phyloP scores from a whole-genome alignment of 2,113 vertebrate genomes.

The Vicugna pacos region DNA sequence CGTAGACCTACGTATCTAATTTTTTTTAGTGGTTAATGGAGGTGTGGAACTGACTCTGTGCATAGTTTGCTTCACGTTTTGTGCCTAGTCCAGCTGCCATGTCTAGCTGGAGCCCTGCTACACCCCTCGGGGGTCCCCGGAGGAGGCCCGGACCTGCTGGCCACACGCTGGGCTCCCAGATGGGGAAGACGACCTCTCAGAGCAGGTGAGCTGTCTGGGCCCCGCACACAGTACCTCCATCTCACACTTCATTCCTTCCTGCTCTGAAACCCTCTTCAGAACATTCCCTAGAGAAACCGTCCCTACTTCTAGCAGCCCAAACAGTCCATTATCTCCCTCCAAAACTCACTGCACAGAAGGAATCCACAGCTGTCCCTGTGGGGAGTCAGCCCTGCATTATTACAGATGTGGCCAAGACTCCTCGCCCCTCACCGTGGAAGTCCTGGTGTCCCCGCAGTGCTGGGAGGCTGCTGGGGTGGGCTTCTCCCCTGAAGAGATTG shows the following conservation, averaged over 20 bases:
- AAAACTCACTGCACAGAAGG: background rate
- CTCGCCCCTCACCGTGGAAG: background rate
- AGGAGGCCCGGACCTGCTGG: background rate
- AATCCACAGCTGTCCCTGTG: background rate
- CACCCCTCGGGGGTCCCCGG: too few species aligned
- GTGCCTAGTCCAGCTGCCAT: background rate
- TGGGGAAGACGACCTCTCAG: background rate
- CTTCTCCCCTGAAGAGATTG: background rate
- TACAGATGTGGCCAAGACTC: background rate
- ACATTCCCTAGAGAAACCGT: background rate
- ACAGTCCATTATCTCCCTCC: background rate
- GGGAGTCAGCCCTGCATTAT: background rate
- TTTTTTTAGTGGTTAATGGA: background rate
- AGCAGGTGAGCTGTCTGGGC: background rate
- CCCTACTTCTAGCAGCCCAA: background rate
- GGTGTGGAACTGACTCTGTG: background rate
- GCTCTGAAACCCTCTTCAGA: slow-evolving; percentile 30
- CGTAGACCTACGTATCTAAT: background rate
- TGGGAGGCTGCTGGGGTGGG: background rate
- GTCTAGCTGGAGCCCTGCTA: background rate
- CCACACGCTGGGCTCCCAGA: background rate
- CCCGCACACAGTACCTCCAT: too few species aligned
- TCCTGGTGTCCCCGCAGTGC: background rate
- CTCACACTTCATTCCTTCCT: background rate
- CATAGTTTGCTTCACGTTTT: background rate